These are phyloP conservation scores for Marisa cornuarietis DNA, from an alignment of 1,140 invertebrate species.

Conservation along the genomic window DNA sequence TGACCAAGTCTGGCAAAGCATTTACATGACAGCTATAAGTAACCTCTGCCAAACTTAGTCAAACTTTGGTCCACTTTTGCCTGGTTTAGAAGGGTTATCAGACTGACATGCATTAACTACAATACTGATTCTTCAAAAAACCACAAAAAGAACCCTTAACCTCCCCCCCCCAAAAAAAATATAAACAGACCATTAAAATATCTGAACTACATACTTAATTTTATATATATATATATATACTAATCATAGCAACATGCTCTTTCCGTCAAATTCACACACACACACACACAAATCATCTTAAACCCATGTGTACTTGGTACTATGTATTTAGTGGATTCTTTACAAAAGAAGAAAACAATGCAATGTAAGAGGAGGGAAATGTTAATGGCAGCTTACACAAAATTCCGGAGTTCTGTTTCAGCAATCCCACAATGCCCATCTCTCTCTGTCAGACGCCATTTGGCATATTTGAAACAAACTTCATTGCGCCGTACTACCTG, in stretches of 20 bases:
- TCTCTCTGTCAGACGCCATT: slow-evolving; percentile 95
- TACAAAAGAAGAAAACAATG: not conserved
- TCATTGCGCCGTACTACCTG: slow-evolving; percentile 88
- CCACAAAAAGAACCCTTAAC: no score
- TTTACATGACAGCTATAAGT: no score
- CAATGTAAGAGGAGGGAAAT: not conserved
- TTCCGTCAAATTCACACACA: not conserved
- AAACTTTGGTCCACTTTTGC: no score
- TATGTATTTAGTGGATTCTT: not conserved
- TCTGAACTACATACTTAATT: no score
- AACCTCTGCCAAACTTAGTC: no score
- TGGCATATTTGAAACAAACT: slow-evolving; percentile 98
- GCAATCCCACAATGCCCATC: slow-evolving; percentile 98
- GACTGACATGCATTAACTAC: no score
- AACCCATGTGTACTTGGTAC: not conserved
- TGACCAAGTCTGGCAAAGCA: no score
- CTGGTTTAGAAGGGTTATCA: no score
- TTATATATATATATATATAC: no score
- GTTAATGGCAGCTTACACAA: slow-evolving; percentile 75
- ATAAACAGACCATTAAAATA: no score
- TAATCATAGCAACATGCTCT: not conserved
- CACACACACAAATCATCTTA: not conserved
- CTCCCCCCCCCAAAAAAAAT: no score
- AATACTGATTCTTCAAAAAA: no score
- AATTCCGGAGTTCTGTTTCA: slow-evolving; percentile 94